A percentile compares a stretch with the other conserved stretches of the same genome.
These are phyloP conservation scores for Tympanoctomys barrerae DNA, from an alignment of 2,797 vertebrate species.

Conservation along the genomic window DNA sequence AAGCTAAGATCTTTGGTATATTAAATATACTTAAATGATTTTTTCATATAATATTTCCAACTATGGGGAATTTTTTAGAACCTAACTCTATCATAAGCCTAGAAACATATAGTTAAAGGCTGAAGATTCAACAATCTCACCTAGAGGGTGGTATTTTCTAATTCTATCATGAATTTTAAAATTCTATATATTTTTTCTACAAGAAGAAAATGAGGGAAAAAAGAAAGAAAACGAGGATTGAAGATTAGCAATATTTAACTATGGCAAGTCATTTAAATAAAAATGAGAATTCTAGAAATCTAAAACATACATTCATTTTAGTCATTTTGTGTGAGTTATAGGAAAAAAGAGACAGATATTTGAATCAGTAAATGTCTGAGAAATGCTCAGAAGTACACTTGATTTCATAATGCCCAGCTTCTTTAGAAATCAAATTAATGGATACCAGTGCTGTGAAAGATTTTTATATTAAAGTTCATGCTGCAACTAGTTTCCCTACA, in stretches of 20 bases:
- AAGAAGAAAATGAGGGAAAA: not conserved
- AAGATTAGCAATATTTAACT: not conserved
- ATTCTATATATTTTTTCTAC: not conserved
- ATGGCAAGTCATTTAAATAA: not conserved
- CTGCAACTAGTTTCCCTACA: slow-evolving; percentile 74
- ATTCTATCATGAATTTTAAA: slow-evolving; percentile 22
- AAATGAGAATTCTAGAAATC: slow-evolving; percentile 43
- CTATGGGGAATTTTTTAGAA: not conserved
- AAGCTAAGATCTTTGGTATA: not conserved
- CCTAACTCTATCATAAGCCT: not conserved
- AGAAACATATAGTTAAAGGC: not conserved
- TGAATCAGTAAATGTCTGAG: slow-evolving; percentile 54
- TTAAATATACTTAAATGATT: not conserved
- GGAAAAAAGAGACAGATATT: not conserved
- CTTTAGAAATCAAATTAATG: slow-evolving; percentile 60
- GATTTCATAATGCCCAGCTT: not conserved
- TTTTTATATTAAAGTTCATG: slow-evolving; percentile 80
- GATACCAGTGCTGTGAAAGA: slow-evolving; percentile 60
- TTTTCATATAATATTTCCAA: not conserved
- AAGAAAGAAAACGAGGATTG: not conserved
- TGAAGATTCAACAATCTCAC: not conserved
- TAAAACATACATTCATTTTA: slow-evolving; percentile 48
- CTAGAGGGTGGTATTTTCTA: not conserved
- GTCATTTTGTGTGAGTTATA: not conserved
- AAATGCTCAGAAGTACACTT: slow-evolving; percentile 54